A percentile compares a stretch with the other conserved stretches of the same genome.
Evolutionary conservation across 2,888 invertebrate genomes (phyloP).

Genomic region (Caenorhabditis japonica): DNA sequence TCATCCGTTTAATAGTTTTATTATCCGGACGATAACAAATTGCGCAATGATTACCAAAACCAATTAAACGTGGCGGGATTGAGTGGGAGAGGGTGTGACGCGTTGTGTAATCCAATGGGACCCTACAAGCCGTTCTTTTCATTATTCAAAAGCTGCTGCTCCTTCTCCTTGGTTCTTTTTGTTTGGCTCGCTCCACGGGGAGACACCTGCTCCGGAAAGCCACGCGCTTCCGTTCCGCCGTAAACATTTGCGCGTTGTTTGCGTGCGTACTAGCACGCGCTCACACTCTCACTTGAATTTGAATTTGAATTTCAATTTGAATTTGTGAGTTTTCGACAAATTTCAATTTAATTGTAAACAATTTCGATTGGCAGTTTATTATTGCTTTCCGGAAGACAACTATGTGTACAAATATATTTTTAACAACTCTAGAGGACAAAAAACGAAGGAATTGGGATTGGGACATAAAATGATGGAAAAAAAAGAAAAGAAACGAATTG

Average conservation of each 20-base stretch:
- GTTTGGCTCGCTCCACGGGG: neutral
- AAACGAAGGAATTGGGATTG: conserved; percentile 8
- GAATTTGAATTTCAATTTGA: neutral
- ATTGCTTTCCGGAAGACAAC: neutral
- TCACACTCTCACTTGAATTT: no score
- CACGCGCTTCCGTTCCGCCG: conserved; percentile 19
- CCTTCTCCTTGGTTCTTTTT: no score
- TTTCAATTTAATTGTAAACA: neutral
- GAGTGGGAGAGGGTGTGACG: neutral
- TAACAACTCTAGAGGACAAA: no score
- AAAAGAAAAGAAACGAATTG: no score
- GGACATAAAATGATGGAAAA: no score
- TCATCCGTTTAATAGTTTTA: conserved; percentile 1
- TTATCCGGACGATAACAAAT: conserved; percentile 38
- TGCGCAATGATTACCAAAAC: conserved; percentile 43
- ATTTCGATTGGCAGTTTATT: neutral
- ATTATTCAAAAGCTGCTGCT: conserved; percentile 16
- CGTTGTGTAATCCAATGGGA: conserved; percentile 36
- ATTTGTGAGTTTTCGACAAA: neutral
- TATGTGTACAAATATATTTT: no score
- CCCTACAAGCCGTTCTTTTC: neutral
- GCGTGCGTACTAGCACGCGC: no score
- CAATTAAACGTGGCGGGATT: conserved; percentile 46
- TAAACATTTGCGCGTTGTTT: conserved; percentile 37
- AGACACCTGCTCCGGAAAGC: conserved; percentile 53